phyloP scores from a whole-genome alignment of 2,888 invertebrate species.

The Diadegma fenestrale region DNA sequence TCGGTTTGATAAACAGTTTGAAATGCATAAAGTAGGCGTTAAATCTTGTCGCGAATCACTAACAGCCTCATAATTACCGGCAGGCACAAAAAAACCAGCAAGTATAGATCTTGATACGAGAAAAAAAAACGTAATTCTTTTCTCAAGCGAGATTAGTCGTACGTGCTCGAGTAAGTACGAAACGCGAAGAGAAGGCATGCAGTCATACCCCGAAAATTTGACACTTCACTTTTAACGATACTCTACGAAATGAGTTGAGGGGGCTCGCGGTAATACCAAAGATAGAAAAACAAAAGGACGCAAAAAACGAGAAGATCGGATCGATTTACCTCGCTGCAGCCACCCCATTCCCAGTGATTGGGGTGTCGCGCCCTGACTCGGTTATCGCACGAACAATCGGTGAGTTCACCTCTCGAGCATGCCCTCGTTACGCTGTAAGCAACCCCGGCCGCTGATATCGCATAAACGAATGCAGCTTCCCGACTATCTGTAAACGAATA shows the following conservation, averaged over 20 bases:
- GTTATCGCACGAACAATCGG: conserved; percentile 95
- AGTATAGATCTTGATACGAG: too few relatives aligned
- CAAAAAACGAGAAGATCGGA: conserved; percentile 26
- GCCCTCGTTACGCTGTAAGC: conserved; percentile 95
- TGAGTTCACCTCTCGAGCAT: conserved; percentile 94
- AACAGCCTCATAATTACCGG: background rate
- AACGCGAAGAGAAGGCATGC: background rate
- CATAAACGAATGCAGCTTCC: conserved; percentile 95
- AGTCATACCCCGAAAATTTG: background rate
- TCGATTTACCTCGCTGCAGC: conserved; percentile 92
- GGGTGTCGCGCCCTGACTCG: conserved; percentile 89
- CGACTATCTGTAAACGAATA: conserved; percentile 91
- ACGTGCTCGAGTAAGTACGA: conserved; percentile 1
- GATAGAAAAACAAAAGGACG: conserved; percentile 9
- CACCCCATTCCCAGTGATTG: conserved; percentile 96
- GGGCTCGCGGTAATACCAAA: background rate
- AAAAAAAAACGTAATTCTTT: background rate
- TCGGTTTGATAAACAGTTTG: background rate
- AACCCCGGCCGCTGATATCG: conserved; percentile 95
- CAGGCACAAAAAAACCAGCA: background rate
- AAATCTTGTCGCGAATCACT: background rate
- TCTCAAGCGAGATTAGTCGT: background rate
- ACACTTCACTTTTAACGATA: conserved; percentile 7
- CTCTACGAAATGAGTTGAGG: conserved; percentile 9
- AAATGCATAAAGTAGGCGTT: background rate